Evolutionary conservation across 2,113 vertebrate genomes (phyloP), one percentile per base, ranked within the genome.

Genomic region (Ictidomys tridecemlineatus): DNA sequence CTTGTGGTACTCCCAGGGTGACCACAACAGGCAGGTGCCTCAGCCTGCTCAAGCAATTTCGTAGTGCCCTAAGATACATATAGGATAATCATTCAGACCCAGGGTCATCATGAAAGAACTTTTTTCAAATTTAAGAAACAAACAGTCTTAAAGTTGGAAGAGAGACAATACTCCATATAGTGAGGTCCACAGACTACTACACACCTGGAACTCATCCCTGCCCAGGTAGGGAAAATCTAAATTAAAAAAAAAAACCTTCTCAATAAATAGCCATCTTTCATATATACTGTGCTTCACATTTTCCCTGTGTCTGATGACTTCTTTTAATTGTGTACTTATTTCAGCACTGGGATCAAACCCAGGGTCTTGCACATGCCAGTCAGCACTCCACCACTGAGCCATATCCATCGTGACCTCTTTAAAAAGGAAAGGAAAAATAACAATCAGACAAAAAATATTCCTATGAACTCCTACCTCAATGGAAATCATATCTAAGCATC

Each of bases 221-320:
- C 14, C n/a, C 56, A 78, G 13, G 8, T 76, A 34, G 63, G 39
- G 32, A 87, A 11, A 78, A 63, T 63, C 16, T 86, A 93, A 89
- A 80, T 39, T 5, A 85, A 91, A 92, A 74, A 92, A 74, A 53
- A 58, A 11, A 61, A 20, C 12, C 8, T 9, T 82, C 58, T 85
- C 61, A 85, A 37, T 61, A 87, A 78, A 91, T 22, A 84, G 32
- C 94, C 20, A 89, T 30, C 34, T 90, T 95, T 73, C 24, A 53
- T 82, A 30, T 53, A 51, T 20, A 53, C 4, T 69, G 37, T 77
- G 10, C 14, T 87, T 88, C n/a, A 56, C 76, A 45, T 51, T 28
- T 70, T 72, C 67, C 18, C 7, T 32, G 17, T 67, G 63, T 13
- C 32, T 76, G 37, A 42, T 42, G n/a, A 77, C 30, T 11, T 76